Conservation (phyloP, 1,140 invertebrate species). For the Papilio polytes region DNA sequence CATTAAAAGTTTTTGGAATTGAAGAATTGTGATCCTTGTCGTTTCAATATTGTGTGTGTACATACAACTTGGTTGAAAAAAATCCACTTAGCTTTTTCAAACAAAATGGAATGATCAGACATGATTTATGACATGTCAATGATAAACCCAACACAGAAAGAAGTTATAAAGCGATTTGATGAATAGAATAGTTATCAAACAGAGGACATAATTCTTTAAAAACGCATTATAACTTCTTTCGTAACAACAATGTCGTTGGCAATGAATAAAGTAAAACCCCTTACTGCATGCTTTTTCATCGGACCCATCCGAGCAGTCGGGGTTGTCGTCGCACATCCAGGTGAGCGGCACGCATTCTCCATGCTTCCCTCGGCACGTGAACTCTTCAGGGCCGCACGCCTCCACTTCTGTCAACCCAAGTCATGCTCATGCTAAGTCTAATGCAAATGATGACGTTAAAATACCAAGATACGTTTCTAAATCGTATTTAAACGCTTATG, state of each 20-base stretch:
- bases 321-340: constrained; percentile 96
- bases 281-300: constrained; percentile 96
- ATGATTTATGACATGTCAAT: constrained; percentile 1
- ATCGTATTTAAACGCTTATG: neutral
- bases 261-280: constrained; percentile 67
- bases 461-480: neutral
- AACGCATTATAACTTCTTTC: neutral
- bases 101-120: neutral
- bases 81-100: neutral
- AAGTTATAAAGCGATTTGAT: neutral
- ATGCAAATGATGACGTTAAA: constrained; percentile 52
- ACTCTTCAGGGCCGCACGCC: constrained; percentile 93
- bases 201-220: neutral
- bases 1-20: neutral
- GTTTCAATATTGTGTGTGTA: neutral
- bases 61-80: neutral
- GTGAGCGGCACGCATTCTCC: constrained; percentile 94
- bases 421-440: constrained; percentile 76
- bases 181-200: neutral
- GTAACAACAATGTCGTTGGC: neutral
- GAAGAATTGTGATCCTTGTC: constrained; percentile 4
- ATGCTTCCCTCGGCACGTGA: constrained; percentile 90
- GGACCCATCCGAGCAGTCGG: constrained; percentile 94
- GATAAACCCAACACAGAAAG: neutral
- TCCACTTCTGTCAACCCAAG: constrained; percentile 87